Percentiles rank a stretch among this genome's conserved stretches.
Evolutionary conservation across 2,888 invertebrate species (phyloP).

Genomic region (Drosophila mettleri): DNA sequence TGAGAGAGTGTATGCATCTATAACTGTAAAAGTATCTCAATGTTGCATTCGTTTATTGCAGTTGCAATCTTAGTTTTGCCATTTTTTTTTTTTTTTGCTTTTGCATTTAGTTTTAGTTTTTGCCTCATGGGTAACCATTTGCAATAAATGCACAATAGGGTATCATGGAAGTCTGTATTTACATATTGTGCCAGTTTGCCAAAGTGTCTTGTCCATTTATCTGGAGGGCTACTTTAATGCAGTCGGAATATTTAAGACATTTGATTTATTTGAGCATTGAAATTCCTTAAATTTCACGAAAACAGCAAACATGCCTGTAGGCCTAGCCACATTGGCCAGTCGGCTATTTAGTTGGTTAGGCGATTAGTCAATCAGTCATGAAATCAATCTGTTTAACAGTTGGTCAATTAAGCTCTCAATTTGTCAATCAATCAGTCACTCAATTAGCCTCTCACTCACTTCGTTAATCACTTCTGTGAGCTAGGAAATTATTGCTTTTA

Average conservation of each 20-base stretch:
- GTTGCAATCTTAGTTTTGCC: slow-evolving; percentile 36
- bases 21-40: slow-evolving; percentile 46
- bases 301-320: background rate
- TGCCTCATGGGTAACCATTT: slow-evolving; percentile 6
- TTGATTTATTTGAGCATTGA: background rate
- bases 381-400: too few relatives aligned
- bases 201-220: background rate
- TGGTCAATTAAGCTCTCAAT: too few relatives aligned
- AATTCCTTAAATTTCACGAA: background rate
- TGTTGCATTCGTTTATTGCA: slow-evolving; percentile 61
- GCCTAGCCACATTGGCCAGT: too few relatives aligned
- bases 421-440: too few relatives aligned
- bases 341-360: background rate
- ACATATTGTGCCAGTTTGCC: slow-evolving; percentile 1
- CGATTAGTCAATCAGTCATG: too few relatives aligned
- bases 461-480: too few relatives aligned
- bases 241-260: background rate
- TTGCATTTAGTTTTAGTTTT: slow-evolving; percentile 28
- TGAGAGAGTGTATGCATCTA: slow-evolving; percentile 19
- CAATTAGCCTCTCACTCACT: too few relatives aligned
- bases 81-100: background rate
- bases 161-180: slow-evolving; percentile 4
- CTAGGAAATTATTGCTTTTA: too few relatives aligned
- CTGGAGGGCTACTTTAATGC: background rate
- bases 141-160: background rate